Conservation (phyloP, 1,140 invertebrate genomes). For the Pantala flavescens region DNA sequence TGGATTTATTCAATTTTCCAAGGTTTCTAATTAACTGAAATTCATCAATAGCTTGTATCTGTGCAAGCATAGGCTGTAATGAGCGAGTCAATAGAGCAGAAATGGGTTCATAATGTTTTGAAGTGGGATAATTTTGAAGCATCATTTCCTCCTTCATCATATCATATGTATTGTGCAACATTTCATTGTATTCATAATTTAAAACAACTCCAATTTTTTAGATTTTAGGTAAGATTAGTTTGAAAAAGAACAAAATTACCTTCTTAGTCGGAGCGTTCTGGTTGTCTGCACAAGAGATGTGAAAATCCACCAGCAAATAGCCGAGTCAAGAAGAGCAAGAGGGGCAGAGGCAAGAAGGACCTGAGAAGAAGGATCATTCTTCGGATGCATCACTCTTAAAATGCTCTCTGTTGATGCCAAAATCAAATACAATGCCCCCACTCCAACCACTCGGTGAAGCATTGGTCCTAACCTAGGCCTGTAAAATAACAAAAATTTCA, state of each 20-base stretch:
- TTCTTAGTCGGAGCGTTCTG: slow-evolving; percentile 68
- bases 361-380: slow-evolving; percentile 52
- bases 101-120: too few species aligned
- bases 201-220: too few species aligned
- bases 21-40: too few species aligned
- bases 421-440: slow-evolving; percentile 70
- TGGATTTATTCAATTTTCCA: too few species aligned
- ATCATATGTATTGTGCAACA: too few species aligned
- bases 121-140: too few species aligned
- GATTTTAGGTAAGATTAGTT: too few species aligned
- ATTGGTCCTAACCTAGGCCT: slow-evolving; percentile 77
- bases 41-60: too few species aligned
- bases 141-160: too few species aligned
- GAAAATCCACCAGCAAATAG: slow-evolving; percentile 76
- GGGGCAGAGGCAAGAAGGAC: slow-evolving; percentile 62
- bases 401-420: slow-evolving; percentile 74
- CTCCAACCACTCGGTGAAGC: slow-evolving; percentile 71
- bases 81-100: too few species aligned
- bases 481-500: slow-evolving; percentile 25
- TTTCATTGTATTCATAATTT: too few species aligned
- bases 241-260: slow-evolving; percentile 29
- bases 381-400: slow-evolving; percentile 58
- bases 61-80: too few species aligned
- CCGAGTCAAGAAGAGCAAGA: slow-evolving; percentile 56
- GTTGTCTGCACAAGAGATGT: slow-evolving; percentile 82